Evolutionary conservation across 2,888 invertebrate genomes (phyloP).

Genomic region (Heteropelma amictum): DNA sequence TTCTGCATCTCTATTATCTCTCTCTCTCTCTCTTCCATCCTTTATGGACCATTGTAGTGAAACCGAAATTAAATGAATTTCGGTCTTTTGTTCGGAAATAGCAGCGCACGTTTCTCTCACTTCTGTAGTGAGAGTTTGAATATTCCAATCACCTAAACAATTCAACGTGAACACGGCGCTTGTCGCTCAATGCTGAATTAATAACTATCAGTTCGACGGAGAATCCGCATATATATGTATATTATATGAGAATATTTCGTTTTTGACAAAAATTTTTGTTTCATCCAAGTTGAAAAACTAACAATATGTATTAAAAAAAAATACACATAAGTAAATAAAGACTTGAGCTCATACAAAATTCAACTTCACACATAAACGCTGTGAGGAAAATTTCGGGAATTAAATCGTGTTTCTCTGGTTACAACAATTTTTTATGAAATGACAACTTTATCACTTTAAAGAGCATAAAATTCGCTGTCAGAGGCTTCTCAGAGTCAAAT

Average conservation of each 20-base stretch:
- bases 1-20: neutral
- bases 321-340: neutral
- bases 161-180: constrained; percentile 50
- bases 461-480: too few relatives aligned
- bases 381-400: too few relatives aligned
- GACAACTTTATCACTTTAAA: too few relatives aligned
- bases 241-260: too few relatives aligned
- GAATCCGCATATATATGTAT: neutral
- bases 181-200: constrained; percentile 53
- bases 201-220: constrained; percentile 55
- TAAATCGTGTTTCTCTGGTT: too few relatives aligned
- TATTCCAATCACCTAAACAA: constrained; percentile 61
- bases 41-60: neutral
- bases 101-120: neutral
- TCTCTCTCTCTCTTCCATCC: neutral
- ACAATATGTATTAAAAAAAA: too few relatives aligned
- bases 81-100: constrained; percentile 12
- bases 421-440: too few relatives aligned
- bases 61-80: constrained; percentile 21
- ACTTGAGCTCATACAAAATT: too few relatives aligned
- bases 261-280: too few relatives aligned
- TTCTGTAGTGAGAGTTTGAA: constrained; percentile 40
- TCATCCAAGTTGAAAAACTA: too few relatives aligned
- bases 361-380: too few relatives aligned
- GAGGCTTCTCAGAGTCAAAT: too few relatives aligned